Base-by-base conservation (phyloP, 2,797 vertebrate species). In the Oryzias dopingdopingensis region DNA sequence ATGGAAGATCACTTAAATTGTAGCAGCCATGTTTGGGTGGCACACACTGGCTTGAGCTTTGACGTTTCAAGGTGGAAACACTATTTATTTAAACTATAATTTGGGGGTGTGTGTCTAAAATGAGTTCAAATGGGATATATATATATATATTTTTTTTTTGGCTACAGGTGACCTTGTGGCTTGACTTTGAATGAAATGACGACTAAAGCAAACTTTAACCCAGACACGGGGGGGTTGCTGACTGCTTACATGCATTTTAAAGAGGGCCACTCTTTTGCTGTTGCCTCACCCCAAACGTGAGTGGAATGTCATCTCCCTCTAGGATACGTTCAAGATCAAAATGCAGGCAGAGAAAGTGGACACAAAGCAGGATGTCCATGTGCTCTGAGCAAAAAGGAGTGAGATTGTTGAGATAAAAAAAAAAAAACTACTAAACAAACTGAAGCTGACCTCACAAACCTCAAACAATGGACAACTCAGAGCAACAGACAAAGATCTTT, bases 201-300 rank as follows among this genome's bases (percentile, higher is more conserved):
- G 72, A 79, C 32, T 24, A 48, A 73, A 65, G 62, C 17, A 47
- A 59, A 62, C n/a, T 57, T 59, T 32, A 48, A 64, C 18, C n/a
- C 13, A 17, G 54, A 13, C 45, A 45, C 7, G 44, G 67, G 60
- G 60, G 62, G 72, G 55, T 71, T 72, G 59, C 62, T 62, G 73
- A 72, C 49, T 45, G 75, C 74, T 69, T 76, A 72, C 75, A 63
- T 83, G 84, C 81, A 86, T 87, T 85, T 81, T 83, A 89, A 90
- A 80, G 62, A 85, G 83, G 56, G 52, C 20, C 4, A 14, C 76
- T 83, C 62, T 70, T 72, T 75, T 57, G 46, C 65, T 45, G 56
- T 62, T 64, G 63, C 70, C 55, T 68, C 63, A 59, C 52, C 49
- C 64, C 42, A 51, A 13, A 78, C 83, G 80, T 89, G 80, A 86